These are phyloP conservation scores for Ursus arctos DNA, from an alignment of 2,113 vertebrate genomes.

Conservation along the genomic window DNA sequence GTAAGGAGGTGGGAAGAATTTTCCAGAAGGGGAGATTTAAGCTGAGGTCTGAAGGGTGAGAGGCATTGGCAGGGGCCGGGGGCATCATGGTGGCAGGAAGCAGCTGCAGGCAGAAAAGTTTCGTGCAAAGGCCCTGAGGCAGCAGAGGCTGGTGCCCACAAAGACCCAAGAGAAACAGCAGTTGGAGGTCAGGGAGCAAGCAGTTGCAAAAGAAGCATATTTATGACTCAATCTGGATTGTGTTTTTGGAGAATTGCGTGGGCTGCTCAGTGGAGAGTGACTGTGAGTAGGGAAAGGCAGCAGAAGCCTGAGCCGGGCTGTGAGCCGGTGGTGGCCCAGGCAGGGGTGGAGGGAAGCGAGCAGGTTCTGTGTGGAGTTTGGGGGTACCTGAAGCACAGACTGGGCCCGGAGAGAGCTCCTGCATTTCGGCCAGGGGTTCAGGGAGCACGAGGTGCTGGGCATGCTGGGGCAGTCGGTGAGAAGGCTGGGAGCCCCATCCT, in stretches of 20 bases:
- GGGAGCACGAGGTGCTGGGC: background rate
- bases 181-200: too few relatives aligned
- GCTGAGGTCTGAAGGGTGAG: background rate
- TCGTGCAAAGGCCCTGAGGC: background rate
- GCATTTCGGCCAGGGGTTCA: background rate
- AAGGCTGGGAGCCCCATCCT: background rate
- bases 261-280: too few relatives aligned
- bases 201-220: background rate
- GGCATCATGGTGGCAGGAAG: background rate
- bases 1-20: background rate
- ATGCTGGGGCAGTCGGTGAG: background rate
- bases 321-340: fast-evolving
- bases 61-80: fast-evolving
- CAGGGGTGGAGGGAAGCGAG: background rate
- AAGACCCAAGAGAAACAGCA: too few relatives aligned
- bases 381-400: background rate
- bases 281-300: background rate
- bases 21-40: background rate
- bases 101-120: background rate
- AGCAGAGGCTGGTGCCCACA: background rate
- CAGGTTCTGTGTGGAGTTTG: background rate
- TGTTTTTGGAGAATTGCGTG: background rate
- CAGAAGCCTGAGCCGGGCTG: background rate
- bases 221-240: too few relatives aligned
- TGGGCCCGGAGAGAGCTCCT: fast-evolving